These are phyloP conservation scores for Riparia riparia DNA, from an alignment of 2,113 vertebrate species.

Conservation along the genomic window DNA sequence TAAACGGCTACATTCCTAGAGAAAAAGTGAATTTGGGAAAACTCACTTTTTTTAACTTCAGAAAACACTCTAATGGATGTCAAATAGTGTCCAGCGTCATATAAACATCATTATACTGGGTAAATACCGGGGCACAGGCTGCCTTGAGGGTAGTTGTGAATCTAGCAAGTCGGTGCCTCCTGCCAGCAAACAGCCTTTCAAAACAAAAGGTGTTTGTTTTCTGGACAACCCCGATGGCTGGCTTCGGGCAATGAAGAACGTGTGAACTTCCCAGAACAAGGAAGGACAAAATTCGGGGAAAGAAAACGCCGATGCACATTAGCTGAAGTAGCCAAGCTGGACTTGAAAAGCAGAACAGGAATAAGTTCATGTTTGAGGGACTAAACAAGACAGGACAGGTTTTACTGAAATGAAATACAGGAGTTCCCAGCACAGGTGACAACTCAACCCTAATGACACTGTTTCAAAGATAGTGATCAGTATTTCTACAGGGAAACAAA, in stretches of 20 bases:
- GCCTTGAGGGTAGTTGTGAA: neutral
- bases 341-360: neutral
- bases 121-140: neutral
- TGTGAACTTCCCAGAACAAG: neutral
- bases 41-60: neutral
- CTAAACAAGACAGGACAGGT: neutral
- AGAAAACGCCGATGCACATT: neutral
- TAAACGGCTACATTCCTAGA: neutral
- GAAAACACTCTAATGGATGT: neutral
- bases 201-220: conserved; percentile 44
- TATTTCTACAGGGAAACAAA: neutral
- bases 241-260: neutral
- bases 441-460: neutral
- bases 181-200: neutral
- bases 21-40: neutral
- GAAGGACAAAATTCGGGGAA: neutral
- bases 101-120: neutral
- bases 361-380: neutral
- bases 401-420: neutral
- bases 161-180: neutral
- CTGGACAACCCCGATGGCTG: neutral
- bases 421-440: neutral
- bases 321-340: neutral
- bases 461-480: neutral
- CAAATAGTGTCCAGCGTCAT: neutral